phyloP scores from a whole-genome alignment of 2,888 invertebrate species.

The Platerodrilus igneus region DNA sequence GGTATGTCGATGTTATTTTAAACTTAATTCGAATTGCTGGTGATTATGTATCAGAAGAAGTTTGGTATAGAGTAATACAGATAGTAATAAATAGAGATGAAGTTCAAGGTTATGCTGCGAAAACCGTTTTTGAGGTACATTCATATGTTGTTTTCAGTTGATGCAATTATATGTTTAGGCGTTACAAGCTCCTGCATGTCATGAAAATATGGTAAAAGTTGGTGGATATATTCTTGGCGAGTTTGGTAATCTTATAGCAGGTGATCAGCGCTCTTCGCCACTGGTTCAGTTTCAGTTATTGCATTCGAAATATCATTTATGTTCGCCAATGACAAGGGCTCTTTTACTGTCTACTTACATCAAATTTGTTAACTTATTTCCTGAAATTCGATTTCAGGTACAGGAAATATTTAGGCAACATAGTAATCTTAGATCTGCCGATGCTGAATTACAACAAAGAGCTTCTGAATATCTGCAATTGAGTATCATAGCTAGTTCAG shows the following conservation, averaged over 20 bases:
- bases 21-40: constrained; percentile 99
- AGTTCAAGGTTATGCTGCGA: constrained; percentile 99
- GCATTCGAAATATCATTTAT: constrained; percentile 98
- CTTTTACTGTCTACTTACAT: constrained; percentile 96
- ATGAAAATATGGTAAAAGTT: constrained; percentile 99
- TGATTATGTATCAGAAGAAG: constrained; percentile 99
- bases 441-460: constrained; percentile 96
- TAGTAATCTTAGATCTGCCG: constrained; percentile 94
- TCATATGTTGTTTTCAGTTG: constrained; percentile 1
- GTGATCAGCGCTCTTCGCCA: constrained; percentile 95
- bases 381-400: constrained; percentile 90
- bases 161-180: constrained; percentile 53
- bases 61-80: constrained; percentile 99
- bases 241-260: constrained; percentile 99
- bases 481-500: constrained; percentile 92
- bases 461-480: constrained; percentile 97
- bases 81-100: constrained; percentile 99
- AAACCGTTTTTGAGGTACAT: constrained; percentile 92
- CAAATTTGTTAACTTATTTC: constrained; percentile 98
- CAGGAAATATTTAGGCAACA: constrained; percentile 93
- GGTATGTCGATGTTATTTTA: constrained; percentile 90
- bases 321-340: constrained; percentile 95
- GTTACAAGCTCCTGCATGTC: constrained; percentile 97
- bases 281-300: constrained; percentile 95
- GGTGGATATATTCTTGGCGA: constrained; percentile 99